phyloP scores from a whole-genome alignment of 2,888 invertebrate species.

The Cosmopolites sordidus region DNA sequence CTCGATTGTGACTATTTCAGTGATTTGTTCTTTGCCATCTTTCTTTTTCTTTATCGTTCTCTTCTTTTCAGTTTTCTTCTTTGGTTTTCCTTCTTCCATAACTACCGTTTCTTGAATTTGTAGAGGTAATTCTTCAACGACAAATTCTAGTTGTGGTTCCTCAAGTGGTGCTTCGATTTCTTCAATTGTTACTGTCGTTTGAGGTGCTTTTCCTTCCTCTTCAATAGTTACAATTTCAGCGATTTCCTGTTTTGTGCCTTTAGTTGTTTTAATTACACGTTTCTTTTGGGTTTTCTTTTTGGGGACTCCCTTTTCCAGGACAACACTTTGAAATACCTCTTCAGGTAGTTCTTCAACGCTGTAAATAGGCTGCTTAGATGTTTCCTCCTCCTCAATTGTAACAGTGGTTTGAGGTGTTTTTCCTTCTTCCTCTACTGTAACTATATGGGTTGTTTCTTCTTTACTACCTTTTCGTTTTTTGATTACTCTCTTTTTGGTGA shows the following conservation, averaged over 20 bases:
- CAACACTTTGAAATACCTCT: constrained; percentile 39
- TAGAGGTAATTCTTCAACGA: constrained; percentile 31
- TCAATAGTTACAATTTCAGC: constrained; percentile 48
- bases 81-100: constrained; percentile 39
- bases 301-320: constrained; percentile 41
- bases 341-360: constrained; percentile 36
- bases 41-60: constrained; percentile 28
- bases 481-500: constrained; percentile 33
- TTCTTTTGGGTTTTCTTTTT: constrained; percentile 28
- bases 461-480: constrained; percentile 33
- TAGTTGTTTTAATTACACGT: constrained; percentile 38
- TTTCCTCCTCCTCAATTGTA: constrained; percentile 19
- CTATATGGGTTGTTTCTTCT: constrained; percentile 36
- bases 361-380: constrained; percentile 35
- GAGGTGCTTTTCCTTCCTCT: constrained; percentile 28
- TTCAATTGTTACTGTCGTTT: constrained; percentile 23
- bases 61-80: constrained; percentile 29
- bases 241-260: constrained; percentile 41
- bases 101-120: constrained; percentile 42
- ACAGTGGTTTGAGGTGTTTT: constrained; percentile 44
- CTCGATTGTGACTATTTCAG: constrained; percentile 34
- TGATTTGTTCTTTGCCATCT: constrained; percentile 29
- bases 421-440: constrained; percentile 47
- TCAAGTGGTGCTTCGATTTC: constrained; percentile 38
- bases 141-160: constrained; percentile 38